phyloP scores from a whole-genome alignment of 2,888 invertebrate genomes.

The Folsomia candida region DNA sequence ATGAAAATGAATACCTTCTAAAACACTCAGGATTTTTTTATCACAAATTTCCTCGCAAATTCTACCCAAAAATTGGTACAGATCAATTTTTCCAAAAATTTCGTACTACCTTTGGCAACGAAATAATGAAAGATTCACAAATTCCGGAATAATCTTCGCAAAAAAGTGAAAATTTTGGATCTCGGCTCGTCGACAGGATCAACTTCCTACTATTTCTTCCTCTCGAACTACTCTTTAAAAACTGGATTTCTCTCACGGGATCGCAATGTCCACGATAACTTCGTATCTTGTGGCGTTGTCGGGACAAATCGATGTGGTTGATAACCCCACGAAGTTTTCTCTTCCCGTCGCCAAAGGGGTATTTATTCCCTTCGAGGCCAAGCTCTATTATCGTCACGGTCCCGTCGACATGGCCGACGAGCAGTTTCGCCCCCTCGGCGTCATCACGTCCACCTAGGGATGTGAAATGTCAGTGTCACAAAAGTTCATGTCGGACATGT shows the following conservation, averaged over 20 bases:
- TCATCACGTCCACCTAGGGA: no score
- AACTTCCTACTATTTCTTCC: conserved; percentile 20
- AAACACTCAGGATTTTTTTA: no score
- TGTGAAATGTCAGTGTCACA: no score
- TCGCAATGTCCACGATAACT: conserved; percentile 41
- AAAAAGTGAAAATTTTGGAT: conserved; percentile 43
- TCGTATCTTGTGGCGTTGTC: conserved; percentile 12
- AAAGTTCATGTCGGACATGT: no score
- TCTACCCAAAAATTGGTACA: no score
- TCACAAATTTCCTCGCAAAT: no score
- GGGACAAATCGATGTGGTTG: conserved; percentile 25
- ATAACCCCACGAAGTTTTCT: conserved; percentile 40
- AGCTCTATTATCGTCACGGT: conserved; percentile 32
- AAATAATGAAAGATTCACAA: conserved; percentile 39
- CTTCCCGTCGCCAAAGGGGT: conserved; percentile 32
- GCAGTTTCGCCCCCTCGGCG: no score
- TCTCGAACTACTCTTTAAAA: no score
- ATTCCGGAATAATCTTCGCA: conserved; percentile 38
- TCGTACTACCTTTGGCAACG: conserved; percentile 37
- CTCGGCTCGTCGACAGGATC: conserved; percentile 39
- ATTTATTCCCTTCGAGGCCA: conserved; percentile 23
- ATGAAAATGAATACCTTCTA: no score
- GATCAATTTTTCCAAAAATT: no score
- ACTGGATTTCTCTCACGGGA: conserved; percentile 33
- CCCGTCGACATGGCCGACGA: conserved; percentile 43